Evolutionary conservation across 2,797 vertebrate species (phyloP).

Genomic region (Podarcis siculus): DNA sequence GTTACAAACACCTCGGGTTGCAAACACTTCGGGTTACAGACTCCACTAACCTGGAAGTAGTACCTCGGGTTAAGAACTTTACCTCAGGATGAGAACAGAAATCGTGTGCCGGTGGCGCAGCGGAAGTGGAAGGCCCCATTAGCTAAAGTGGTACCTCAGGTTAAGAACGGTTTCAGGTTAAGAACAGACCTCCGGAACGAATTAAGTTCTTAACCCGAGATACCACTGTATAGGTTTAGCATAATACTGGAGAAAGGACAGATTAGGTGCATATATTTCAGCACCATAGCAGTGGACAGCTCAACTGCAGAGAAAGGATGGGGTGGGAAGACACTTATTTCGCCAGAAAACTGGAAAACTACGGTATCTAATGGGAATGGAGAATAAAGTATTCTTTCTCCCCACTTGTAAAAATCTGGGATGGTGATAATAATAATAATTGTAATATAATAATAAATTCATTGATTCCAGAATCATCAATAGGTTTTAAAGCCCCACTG

Average conservation of each 20-base stretch:
- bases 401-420: not conserved
- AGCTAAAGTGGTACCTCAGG: too few species aligned
- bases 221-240: not conserved
- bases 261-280: fast-evolving
- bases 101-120: too few species aligned
- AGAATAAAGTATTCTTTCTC: not conserved
- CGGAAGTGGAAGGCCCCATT: too few species aligned
- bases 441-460: not conserved
- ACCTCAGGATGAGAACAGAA: too few species aligned
- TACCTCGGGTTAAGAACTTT: too few species aligned
- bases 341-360: not conserved
- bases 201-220: too few species aligned
- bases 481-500: not conserved
- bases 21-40: too few species aligned
- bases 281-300: not conserved
- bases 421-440: not conserved
- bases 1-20: too few species aligned
- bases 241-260: not conserved
- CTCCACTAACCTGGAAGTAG: too few species aligned
- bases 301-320: not conserved
- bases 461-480: not conserved
- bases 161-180: too few species aligned
- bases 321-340: not conserved
- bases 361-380: not conserved
- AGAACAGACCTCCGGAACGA: too few species aligned